Percentiles rank a stretch among this genome's conserved stretches.
These are phyloP conservation scores for Heliornis fulica DNA, from an alignment of 2,113 vertebrate species.

Conservation along the genomic window DNA sequence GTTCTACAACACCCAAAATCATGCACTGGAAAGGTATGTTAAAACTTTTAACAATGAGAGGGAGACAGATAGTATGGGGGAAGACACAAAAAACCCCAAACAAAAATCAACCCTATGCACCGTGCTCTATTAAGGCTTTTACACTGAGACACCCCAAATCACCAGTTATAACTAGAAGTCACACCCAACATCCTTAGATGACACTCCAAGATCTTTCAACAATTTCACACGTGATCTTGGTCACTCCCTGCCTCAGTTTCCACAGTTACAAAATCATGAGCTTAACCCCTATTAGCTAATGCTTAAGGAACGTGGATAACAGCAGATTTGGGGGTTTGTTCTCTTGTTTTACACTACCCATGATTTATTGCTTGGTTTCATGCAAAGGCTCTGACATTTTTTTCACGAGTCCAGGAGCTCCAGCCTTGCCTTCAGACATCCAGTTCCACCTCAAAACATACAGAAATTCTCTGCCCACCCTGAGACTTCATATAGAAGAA, in stretches of 20 bases:
- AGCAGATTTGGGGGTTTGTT: background rate
- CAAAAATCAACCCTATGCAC: too few relatives aligned
- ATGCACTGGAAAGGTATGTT: background rate
- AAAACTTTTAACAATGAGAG: rapidly evolving
- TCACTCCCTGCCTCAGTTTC: background rate
- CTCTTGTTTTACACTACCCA: background rate
- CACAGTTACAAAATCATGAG: background rate
- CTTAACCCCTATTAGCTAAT: background rate
- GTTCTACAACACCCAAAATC: background rate
- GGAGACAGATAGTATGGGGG: rapidly evolving
- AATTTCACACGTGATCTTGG: background rate
- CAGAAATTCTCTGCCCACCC: background rate
- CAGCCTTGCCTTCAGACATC: background rate
- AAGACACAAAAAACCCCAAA: rapidly evolving
- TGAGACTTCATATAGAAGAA: background rate
- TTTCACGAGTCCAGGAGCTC: background rate
- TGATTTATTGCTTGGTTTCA: background rate
- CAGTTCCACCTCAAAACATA: background rate
- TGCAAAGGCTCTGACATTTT: background rate
- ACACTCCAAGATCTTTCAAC: background rate
- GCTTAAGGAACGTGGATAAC: background rate
- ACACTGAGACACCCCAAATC: background rate
- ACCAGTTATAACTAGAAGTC: background rate
- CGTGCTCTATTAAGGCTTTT: background rate
- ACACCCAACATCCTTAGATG: background rate